Percentiles rank a stretch among this genome's conserved stretches.
Evolutionary conservation across 92 coral and sea anemone genomes (phyloP).

Genomic region (Siderastrea siderea): DNA sequence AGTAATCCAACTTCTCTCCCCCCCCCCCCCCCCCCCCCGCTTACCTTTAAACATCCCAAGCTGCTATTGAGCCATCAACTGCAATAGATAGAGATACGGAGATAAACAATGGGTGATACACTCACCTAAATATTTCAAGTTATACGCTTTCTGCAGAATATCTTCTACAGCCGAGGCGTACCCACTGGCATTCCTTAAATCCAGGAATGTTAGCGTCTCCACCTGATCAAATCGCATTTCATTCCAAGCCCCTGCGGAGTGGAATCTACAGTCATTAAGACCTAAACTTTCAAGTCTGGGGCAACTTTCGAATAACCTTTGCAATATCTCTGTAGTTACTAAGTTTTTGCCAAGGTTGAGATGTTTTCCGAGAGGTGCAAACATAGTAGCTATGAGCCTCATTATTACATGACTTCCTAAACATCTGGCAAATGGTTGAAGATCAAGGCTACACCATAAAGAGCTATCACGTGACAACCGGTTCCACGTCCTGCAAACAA

Average conservation of each 20-base stretch:
- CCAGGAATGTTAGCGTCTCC: constrained; percentile 44
- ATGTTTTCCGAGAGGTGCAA: constrained; percentile 74
- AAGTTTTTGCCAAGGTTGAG: constrained; percentile 52
- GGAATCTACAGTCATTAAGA: constrained; percentile 69
- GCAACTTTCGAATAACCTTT: constrained; percentile 53
- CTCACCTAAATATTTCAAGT: constrained; percentile 72
- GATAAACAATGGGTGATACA: not conserved
- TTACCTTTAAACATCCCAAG: no score
- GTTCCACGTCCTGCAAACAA: constrained; percentile 75
- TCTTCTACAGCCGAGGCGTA: constrained; percentile 64
- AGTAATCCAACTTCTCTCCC: no score
- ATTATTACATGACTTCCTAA: constrained; percentile 35
- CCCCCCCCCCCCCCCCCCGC: no score
- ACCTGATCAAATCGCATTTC: constrained; percentile 35
- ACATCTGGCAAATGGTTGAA: constrained; percentile 44
- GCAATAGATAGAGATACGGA: no score
- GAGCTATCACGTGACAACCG: constrained; percentile 78
- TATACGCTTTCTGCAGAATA: constrained; percentile 41
- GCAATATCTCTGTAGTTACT: constrained; percentile 57
- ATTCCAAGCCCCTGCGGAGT: constrained; percentile 36
- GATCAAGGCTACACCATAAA: constrained; percentile 77
- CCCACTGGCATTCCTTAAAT: constrained; percentile 74
- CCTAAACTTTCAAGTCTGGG: constrained; percentile 57
- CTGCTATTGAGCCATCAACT: no score
- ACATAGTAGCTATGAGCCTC: constrained; percentile 52